phyloP scores from a whole-genome alignment of 2,113 vertebrate species.

The Macheiramphus alcinus region DNA sequence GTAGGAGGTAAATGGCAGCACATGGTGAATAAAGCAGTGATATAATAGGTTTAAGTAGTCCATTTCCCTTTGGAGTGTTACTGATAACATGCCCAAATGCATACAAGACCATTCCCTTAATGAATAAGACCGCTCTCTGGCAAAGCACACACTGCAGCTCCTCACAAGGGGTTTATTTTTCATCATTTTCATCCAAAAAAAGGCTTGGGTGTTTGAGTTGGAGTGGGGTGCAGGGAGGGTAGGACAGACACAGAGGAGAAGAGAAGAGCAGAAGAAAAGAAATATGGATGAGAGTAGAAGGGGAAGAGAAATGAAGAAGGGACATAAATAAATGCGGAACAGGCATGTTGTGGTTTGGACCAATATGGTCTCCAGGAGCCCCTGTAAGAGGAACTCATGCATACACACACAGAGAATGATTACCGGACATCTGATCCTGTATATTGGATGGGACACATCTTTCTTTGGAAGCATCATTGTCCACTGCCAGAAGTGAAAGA shows the following conservation, averaged over 20 bases:
- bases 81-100: slow-evolving; percentile 61
- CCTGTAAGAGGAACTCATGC: neutral
- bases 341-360: neutral
- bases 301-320: neutral
- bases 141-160: neutral
- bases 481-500: neutral
- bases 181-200: slow-evolving; percentile 35
- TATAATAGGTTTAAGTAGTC: slow-evolving; percentile 68
- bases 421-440: neutral
- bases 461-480: neutral
- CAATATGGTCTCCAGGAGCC: neutral
- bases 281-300: neutral
- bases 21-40: slow-evolving; percentile 59
- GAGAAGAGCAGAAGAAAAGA: neutral
- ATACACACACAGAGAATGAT: neutral
- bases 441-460: neutral
- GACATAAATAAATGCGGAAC: neutral
- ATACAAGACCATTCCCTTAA: slow-evolving; percentile 63
- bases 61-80: slow-evolving; percentile 68
- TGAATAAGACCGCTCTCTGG: slow-evolving; percentile 53
- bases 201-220: neutral
- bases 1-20: slow-evolving; percentile 54
- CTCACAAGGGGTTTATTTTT: slow-evolving; percentile 53
- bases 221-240: neutral
- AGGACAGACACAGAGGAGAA: neutral